These are phyloP conservation scores for Ophion ellenae DNA, from an alignment of 2,888 invertebrate genomes.

Conservation along the genomic window DNA sequence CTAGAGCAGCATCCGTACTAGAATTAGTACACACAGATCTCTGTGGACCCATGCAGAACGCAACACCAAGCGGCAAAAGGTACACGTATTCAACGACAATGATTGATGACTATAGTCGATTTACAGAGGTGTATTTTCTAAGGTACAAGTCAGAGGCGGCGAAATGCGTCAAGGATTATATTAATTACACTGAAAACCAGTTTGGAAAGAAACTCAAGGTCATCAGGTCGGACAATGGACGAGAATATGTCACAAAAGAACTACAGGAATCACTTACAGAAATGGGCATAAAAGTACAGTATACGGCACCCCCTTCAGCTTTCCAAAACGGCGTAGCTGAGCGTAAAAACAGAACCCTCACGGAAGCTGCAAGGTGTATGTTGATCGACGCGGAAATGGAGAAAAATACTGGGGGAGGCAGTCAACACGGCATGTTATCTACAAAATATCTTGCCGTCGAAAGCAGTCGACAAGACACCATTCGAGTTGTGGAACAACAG, in stretches of 20 bases:
- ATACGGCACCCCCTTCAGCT: slow-evolving; percentile 59
- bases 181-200: slow-evolving; percentile 41
- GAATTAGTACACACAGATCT: slow-evolving; percentile 70
- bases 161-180: slow-evolving; percentile 42
- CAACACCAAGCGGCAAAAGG: slow-evolving; percentile 38
- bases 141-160: slow-evolving; percentile 31
- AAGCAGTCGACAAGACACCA: slow-evolving; percentile 46
- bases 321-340: slow-evolving; percentile 61
- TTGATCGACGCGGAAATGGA: slow-evolving; percentile 46
- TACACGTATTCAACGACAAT: slow-evolving; percentile 27
- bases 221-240: slow-evolving; percentile 60
- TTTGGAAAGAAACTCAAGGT: slow-evolving; percentile 49
- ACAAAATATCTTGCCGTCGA: no score
- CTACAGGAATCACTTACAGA: slow-evolving; percentile 38
- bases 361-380: slow-evolving; percentile 54
- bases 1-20: slow-evolving; percentile 53
- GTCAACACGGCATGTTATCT: no score
- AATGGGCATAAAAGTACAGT: slow-evolving; percentile 57
- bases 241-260: slow-evolving; percentile 54
- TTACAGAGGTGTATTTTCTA: slow-evolving; percentile 43
- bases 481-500: slow-evolving; percentile 58
- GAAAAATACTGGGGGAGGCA: slow-evolving; percentile 66
- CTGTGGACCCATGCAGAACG: slow-evolving; percentile 64
- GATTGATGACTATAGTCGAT: slow-evolving; percentile 46
- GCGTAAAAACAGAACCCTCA: slow-evolving; percentile 48